These are phyloP conservation scores for Coreius guichenoti DNA, from an alignment of 2,797 vertebrate species.

Conservation along the genomic window DNA sequence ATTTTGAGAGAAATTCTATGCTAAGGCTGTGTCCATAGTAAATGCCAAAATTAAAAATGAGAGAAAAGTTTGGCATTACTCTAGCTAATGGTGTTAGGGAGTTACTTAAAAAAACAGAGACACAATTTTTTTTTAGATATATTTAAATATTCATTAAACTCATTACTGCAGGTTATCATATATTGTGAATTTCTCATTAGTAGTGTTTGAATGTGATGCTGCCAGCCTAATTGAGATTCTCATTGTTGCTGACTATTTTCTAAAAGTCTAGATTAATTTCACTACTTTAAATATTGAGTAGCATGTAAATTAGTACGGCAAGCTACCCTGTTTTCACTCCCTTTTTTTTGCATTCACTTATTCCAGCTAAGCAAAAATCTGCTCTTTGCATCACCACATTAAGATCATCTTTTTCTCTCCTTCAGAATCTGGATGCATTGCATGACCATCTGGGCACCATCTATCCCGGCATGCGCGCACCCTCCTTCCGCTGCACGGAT, in stretches of 20 bases:
- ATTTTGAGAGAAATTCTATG: background rate
- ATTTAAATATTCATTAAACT: background rate
- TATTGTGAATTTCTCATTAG: background rate
- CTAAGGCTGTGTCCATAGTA: background rate
- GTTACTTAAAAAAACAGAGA: background rate
- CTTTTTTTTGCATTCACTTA: slow-evolving; percentile 1
- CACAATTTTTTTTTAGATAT: background rate
- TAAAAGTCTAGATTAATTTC: background rate
- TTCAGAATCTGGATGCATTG: slow-evolving; percentile 94
- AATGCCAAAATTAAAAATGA: background rate
- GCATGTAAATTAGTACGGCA: background rate
- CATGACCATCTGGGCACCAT: slow-evolving; percentile 99
- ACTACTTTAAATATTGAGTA: background rate
- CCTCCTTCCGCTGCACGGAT: slow-evolving; percentile 97
- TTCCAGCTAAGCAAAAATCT: background rate
- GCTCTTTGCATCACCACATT: slow-evolving; percentile 8
- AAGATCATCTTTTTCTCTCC: slow-evolving; percentile 18
- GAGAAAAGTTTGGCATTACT: background rate
- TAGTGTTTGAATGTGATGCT: background rate
- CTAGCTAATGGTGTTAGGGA: background rate
- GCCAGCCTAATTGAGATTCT: background rate
- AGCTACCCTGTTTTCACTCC: background rate
- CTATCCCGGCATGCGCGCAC: slow-evolving; percentile 98
- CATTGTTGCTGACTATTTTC: too few relatives aligned
- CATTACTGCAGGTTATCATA: background rate